Percentiles rank a stretch among this genome's conserved stretches.
Evolutionary conservation across 2,113 vertebrate genomes (phyloP).

Genomic region (Psittacula cyanocephala): DNA sequence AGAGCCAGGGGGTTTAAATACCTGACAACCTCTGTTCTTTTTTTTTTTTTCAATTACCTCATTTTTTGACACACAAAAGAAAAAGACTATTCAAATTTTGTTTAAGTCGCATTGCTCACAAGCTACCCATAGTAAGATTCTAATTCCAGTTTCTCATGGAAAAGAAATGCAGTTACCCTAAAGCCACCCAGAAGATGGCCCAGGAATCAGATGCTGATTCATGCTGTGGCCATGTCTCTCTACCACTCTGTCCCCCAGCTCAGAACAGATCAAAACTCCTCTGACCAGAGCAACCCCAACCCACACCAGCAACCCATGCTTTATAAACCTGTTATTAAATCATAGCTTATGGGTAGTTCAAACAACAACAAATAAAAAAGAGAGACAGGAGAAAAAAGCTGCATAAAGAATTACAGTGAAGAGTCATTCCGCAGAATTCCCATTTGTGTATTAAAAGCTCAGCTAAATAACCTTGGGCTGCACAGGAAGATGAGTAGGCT

Average conservation of each 20-base stretch:
- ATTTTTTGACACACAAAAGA: background rate
- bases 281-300: background rate
- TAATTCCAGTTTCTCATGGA: background rate
- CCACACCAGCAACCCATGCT: background rate
- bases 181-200: background rate
- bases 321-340: background rate
- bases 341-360: background rate
- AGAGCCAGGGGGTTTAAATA: background rate
- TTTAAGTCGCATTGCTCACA: background rate
- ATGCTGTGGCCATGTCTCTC: background rate
- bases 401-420: background rate
- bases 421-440: background rate
- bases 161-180: background rate
- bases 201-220: background rate
- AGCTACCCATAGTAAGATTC: background rate
- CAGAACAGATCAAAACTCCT: background rate
- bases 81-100: background rate
- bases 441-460: background rate
- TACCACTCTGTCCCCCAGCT: background rate
- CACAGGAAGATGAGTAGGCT: background rate
- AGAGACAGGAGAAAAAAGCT: background rate
- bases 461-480: background rate
- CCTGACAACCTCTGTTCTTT: background rate
- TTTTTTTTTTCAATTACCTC: background rate
- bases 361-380: background rate